A percentile compares a stretch with the other conserved stretches of the same genome.
Conservation (phyloP, 2,888 invertebrate genomes). For the Epistrophella euchroma region DNA sequence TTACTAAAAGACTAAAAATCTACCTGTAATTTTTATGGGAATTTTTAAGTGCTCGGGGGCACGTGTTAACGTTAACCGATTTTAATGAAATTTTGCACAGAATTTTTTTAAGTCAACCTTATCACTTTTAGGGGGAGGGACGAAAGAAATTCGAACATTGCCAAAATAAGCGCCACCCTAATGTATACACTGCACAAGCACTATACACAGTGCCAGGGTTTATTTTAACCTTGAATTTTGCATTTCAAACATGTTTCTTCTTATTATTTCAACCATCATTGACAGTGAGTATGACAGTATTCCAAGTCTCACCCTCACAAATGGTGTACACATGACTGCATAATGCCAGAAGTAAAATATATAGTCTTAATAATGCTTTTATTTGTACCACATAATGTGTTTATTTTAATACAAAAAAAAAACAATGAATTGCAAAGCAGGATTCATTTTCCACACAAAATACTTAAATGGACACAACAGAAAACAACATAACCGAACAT, state of each 20-base stretch:
- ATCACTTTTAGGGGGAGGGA: too few relatives aligned
- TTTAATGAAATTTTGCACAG: too few relatives aligned
- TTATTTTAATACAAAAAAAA: not conserved
- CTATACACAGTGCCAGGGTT: not conserved
- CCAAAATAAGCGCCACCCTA: too few relatives aligned
- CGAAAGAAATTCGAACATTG: too few relatives aligned
- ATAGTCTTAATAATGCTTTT: not conserved
- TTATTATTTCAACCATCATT: not conserved
- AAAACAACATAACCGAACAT: not conserved
- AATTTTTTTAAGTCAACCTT: too few relatives aligned
- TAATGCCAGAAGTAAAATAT: constrained; percentile 1
- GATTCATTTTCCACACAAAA: not conserved
- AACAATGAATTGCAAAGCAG: not conserved
- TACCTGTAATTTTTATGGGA: too few relatives aligned
- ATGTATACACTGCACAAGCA: not conserved
- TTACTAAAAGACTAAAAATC: too few relatives aligned
- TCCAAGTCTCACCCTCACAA: not conserved
- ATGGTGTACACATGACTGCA: not conserved
- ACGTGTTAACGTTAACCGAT: too few relatives aligned
- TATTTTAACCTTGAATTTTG: constrained; percentile 9
- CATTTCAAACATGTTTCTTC: constrained; percentile 5
- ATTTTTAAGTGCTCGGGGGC: too few relatives aligned
- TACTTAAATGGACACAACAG: not conserved
- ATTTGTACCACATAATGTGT: constrained; percentile 4
- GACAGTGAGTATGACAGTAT: not conserved